These are phyloP conservation scores for Hemaris fuciformis DNA, from an alignment of 2,888 invertebrate species.

Conservation along the genomic window DNA sequence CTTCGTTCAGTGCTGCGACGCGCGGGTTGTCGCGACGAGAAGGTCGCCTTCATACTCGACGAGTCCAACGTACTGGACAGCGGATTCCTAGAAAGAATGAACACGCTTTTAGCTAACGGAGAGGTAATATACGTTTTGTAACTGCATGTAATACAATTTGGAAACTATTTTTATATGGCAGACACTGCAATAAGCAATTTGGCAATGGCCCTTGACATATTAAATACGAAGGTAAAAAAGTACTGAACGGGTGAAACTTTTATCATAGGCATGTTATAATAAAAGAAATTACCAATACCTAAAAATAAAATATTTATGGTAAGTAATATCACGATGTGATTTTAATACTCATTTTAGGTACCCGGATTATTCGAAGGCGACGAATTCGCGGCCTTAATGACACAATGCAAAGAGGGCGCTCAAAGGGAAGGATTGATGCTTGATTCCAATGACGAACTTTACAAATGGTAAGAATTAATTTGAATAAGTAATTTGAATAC, in stretches of 20 bases:
- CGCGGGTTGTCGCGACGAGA: slow-evolving; percentile 97
- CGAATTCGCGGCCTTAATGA: slow-evolving; percentile 99
- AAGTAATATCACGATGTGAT: neutral
- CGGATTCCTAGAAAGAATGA: slow-evolving; percentile 99
- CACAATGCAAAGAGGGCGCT: slow-evolving; percentile 99
- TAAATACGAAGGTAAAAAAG: no score
- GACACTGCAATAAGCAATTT: no score
- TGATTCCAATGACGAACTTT: slow-evolving; percentile 98
- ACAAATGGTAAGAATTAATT: slow-evolving; percentile 89
- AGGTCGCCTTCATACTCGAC: slow-evolving; percentile 99
- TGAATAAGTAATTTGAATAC: neutral
- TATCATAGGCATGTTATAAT: no score
- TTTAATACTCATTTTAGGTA: slow-evolving; percentile 72
- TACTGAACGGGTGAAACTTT: no score
- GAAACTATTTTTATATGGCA: no score
- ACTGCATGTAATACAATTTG: no score
- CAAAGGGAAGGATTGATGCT: slow-evolving; percentile 99
- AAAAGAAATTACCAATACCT: no score
- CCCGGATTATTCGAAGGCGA: slow-evolving; percentile 97
- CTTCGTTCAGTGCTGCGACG: slow-evolving; percentile 92
- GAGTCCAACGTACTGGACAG: slow-evolving; percentile 99
- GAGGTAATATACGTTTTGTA: slow-evolving; percentile 86
- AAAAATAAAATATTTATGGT: no score
- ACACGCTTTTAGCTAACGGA: slow-evolving; percentile 98
- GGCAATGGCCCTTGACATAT: no score